A percentile compares a stretch with the other conserved stretches of the same genome.
Evolutionary conservation across 2,113 vertebrate genomes (phyloP).

Genomic region (Suricata suricatta): DNA sequence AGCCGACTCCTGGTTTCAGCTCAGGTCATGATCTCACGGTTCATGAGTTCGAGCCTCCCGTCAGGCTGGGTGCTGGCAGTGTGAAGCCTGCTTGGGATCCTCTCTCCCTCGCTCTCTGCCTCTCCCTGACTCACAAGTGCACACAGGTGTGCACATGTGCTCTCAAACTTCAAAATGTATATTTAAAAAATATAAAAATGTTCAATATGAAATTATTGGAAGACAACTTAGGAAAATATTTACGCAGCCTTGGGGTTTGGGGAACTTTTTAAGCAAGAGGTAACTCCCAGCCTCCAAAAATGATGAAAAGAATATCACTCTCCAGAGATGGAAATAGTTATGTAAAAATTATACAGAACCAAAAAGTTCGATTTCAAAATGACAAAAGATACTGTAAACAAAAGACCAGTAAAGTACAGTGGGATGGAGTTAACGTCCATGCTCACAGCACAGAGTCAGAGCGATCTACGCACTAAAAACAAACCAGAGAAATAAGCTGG

Average conservation of each 20-base stretch:
- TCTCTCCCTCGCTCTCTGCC: no score
- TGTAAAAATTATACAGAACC: not conserved
- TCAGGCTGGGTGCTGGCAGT: no score
- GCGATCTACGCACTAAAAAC: not conserved
- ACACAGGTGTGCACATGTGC: no score
- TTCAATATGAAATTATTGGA: conserved; percentile 17
- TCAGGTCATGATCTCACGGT: no score
- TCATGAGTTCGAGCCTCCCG: no score
- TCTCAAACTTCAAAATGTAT: no score
- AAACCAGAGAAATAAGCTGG: not conserved
- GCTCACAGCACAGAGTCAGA: not conserved
- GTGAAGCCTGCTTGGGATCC: no score
- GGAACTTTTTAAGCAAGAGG: not conserved
- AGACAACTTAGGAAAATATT: conserved; percentile 35
- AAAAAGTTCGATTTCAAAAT: conserved; percentile 41
- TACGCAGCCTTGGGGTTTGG: not conserved
- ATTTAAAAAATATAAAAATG: not conserved
- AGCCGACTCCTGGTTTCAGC: no score
- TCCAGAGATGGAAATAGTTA: not conserved
- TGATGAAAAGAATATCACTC: not conserved
- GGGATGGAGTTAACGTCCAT: not conserved
- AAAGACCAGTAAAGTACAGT: not conserved
- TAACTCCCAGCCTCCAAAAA: not conserved
- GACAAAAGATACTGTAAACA: not conserved
- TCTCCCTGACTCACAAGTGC: no score